Conservation (phyloP, 2,797 vertebrate species). For the Gadopsis bispinosus region DNA sequence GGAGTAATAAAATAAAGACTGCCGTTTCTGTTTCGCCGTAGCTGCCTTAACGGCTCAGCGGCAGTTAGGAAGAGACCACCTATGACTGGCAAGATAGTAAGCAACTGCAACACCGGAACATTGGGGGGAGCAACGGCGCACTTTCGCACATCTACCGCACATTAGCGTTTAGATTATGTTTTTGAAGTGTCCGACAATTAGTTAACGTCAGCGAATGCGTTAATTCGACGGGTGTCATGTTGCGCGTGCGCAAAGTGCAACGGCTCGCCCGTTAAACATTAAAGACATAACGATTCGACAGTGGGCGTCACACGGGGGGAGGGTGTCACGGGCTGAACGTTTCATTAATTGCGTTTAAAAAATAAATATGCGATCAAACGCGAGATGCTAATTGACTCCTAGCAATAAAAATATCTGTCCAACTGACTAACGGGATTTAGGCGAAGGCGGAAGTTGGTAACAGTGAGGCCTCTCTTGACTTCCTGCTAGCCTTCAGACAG, state of each 20-base stretch:
- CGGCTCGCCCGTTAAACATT: too few relatives aligned
- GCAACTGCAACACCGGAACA: background rate
- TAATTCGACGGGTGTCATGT: fast-evolving
- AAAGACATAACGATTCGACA: background rate
- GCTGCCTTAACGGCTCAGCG: slow-evolving; percentile 34
- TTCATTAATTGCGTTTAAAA: background rate
- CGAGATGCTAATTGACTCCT: fast-evolving
- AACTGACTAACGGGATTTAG: background rate
- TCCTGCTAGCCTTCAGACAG: background rate
- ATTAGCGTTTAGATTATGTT: background rate
- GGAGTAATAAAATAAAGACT: slow-evolving; percentile 33
- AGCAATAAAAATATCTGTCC: background rate
- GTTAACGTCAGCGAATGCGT: too few relatives aligned
- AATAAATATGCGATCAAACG: fast-evolving
- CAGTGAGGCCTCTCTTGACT: slow-evolving; percentile 17
- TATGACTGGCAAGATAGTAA: slow-evolving; percentile 42
- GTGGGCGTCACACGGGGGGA: background rate
- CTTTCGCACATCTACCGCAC: background rate
- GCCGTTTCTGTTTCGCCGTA: slow-evolving; percentile 46
- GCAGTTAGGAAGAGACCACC: background rate
- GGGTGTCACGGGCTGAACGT: fast-evolving
- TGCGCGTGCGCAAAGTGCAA: background rate
- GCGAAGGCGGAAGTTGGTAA: slow-evolving; percentile 50
- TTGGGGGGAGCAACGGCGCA: background rate
- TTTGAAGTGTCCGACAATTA: too few relatives aligned